Evolutionary conservation across 2,797 vertebrate species (phyloP), one percentile per base, ranked within the genome.

Genomic region (Craterocephalus amniculus): DNA sequence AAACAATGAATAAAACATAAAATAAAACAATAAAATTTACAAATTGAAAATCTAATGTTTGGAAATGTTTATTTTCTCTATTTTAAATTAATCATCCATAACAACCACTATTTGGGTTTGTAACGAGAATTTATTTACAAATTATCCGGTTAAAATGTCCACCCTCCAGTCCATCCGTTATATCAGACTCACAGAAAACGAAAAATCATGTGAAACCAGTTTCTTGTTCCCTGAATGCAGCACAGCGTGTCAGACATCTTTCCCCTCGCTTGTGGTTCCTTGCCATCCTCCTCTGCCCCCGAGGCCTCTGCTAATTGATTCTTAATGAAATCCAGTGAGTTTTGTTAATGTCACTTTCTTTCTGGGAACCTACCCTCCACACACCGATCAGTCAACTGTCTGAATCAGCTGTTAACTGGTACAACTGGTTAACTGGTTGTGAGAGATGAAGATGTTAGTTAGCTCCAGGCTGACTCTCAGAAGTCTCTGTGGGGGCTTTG

Each of bases 271-370:
- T 59, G 59, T 59, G 62, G 49, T 74, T 66, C 59, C 54, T 56
- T 32, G 4, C 58, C 63, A 59, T 80, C 70, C 56, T 69, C 22
- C 8, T 63, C 35, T 63, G 56, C 20, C 56, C 56, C 60, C 4
- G 1, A 27, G 22, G 27, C 63, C 69, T 72, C 20, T 27, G 26
- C 20, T 64, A 58, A 73, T 57, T 38, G 56, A 70, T 61, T 67
- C 34, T 29, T 48, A 74, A 74, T 80, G 63, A 64, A 34, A 64
- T 78, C 16, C 59, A 64, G 32, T 62, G 51, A 43, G 32, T 52
- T 2, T 10, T 4, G 71, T 49, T 48, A 67, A 63, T 4, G 51
- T 36, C 35, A 36, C 35, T 36, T 72, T 40, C 64, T 80, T 75
- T 24, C 62, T 26, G 55, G 52, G 67, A 82, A 78, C 49, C 49